Evolutionary conservation across 2,888 invertebrate species (phyloP).

Genomic region (Polylopha cassiicola): DNA sequence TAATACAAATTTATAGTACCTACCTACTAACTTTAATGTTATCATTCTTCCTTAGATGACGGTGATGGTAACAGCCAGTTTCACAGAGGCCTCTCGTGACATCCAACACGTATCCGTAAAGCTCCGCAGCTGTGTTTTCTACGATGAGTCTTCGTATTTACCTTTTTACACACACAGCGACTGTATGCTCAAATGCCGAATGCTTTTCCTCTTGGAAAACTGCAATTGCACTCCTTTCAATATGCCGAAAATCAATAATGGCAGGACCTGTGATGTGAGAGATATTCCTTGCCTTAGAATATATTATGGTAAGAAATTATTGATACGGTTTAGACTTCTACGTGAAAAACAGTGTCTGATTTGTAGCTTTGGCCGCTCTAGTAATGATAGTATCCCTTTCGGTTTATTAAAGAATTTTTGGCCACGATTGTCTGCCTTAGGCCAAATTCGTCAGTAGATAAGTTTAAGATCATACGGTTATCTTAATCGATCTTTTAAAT

Average conservation of each 20-base stretch:
- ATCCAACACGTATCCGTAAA: constrained; percentile 60
- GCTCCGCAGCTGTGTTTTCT: constrained; percentile 76
- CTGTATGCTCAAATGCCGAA: constrained; percentile 76
- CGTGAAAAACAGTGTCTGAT: too few relatives aligned
- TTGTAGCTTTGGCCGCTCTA: too few relatives aligned
- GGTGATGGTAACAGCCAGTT: constrained; percentile 58
- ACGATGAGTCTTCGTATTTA: constrained; percentile 67
- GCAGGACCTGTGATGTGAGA: constrained; percentile 66
- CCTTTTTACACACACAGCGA: constrained; percentile 76
- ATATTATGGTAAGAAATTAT: constrained; percentile 62
- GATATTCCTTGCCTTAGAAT: constrained; percentile 69
- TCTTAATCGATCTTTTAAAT: too few relatives aligned
- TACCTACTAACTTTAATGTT: not conserved
- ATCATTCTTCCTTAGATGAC: constrained; percentile 52
- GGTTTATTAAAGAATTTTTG: too few relatives aligned
- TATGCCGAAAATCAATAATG: constrained; percentile 58
- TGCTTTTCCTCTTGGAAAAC: constrained; percentile 64
- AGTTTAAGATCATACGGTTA: too few relatives aligned
- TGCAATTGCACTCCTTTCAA: constrained; percentile 78
- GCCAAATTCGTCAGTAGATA: too few relatives aligned
- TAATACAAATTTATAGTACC: too few relatives aligned
- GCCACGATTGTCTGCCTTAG: too few relatives aligned
- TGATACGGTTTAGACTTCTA: too few relatives aligned
- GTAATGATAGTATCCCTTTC: too few relatives aligned
- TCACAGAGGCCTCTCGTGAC: constrained; percentile 64